A percentile compares a stretch with the other conserved stretches of the same genome.
Conservation (phyloP, 2,888 invertebrate genomes). For the Scrobipalpa costella region DNA sequence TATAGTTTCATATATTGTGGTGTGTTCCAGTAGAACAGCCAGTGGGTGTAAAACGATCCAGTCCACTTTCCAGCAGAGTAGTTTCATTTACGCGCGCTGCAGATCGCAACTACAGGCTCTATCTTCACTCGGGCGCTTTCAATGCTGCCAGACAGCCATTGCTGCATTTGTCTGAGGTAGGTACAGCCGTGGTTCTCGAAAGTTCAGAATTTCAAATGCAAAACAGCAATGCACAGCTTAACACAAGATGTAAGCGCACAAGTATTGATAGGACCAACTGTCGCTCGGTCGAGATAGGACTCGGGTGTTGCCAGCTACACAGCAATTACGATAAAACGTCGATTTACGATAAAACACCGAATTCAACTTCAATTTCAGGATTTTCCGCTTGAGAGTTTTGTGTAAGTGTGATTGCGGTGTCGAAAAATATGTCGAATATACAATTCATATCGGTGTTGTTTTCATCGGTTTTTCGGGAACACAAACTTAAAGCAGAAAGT, state of each 20-base stretch:
- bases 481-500: neutral
- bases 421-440: neutral
- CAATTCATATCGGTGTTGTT: neutral
- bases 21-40: neutral
- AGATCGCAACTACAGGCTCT: neutral
- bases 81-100: conserved; percentile 30
- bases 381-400: conserved; percentile 8
- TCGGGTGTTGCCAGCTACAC: neutral
- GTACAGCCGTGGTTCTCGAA: too few species aligned
- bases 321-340: conserved; percentile 4
- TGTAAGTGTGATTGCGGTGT: neutral
- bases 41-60: conserved; percentile 24
- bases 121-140: neutral
- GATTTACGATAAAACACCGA: conserved; percentile 8
- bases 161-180: neutral
- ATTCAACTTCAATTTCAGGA: conserved; percentile 10
- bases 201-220: too few species aligned
- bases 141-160: neutral
- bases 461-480: too few species aligned
- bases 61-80: conserved; percentile 29
- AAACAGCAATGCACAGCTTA: neutral
- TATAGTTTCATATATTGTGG: neutral
- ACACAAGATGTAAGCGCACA: neutral
- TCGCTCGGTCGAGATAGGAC: neutral
- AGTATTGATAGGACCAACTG: neutral